These are phyloP conservation scores for Anoura caudifer DNA, from an alignment of 2,113 vertebrate genomes.

Conservation along the genomic window DNA sequence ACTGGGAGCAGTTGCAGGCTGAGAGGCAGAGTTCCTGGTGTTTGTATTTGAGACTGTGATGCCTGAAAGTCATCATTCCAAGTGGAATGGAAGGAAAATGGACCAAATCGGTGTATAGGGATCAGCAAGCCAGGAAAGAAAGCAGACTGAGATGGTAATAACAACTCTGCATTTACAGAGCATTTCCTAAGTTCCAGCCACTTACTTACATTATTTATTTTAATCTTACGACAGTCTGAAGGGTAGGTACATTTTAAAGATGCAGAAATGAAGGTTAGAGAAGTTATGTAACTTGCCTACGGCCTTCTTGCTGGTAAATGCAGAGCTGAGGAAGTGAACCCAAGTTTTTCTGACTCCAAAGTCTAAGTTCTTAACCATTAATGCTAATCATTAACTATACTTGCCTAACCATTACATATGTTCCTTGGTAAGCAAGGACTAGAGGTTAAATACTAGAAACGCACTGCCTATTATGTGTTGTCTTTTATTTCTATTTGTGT, in stretches of 20 bases:
- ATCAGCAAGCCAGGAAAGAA: not conserved
- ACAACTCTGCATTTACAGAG: not conserved
- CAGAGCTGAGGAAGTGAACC: not conserved
- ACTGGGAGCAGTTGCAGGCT: not conserved
- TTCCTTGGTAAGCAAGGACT: not conserved
- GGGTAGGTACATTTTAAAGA: not conserved
- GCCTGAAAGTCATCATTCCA: conserved; percentile 3
- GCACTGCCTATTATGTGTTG: not conserved
- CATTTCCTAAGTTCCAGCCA: not conserved
- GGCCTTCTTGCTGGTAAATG: not conserved
- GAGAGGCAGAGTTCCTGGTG: not conserved
- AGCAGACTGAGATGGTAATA: not conserved
- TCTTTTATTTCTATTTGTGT: not conserved
- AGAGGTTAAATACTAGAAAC: not conserved
- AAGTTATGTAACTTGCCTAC: not conserved
- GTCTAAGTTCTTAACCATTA: conserved; percentile 16
- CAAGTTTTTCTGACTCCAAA: conserved; percentile 17
- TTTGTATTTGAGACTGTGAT: not conserved
- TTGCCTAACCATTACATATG: not conserved
- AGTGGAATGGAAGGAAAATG: not conserved
- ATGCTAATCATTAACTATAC: conserved; percentile 52
- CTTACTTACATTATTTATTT: not conserved
- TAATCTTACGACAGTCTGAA: not conserved
- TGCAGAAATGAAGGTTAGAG: not conserved
- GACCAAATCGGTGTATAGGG: not conserved